Evolutionary conservation across 1,140 invertebrate species (phyloP), one percentile per base, ranked within the genome.

Genomic region (Callitettix versicolor): DNA sequence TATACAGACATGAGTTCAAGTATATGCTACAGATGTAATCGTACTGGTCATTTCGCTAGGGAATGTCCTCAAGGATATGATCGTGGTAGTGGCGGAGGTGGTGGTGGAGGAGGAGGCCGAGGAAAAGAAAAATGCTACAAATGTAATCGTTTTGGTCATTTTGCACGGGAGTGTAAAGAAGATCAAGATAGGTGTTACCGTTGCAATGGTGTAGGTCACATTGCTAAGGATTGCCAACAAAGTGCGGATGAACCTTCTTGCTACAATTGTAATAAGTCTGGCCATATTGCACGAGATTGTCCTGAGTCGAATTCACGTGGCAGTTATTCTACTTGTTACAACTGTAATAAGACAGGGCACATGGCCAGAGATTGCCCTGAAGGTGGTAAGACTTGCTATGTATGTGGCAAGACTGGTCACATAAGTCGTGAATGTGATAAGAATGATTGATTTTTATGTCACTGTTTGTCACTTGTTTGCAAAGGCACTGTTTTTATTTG

Each of bases 61-160:
- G 87, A 91, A 69, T 91, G 88, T 69, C 84, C 81, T 69, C 83
- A 80, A 44, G 48, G 48, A 4, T 51, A 20, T 38, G 64, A 60
- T 17, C 58, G 58, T 26, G 55, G 62, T 14, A 58, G 64, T 36
- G 48, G 48, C 14, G 48, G 48, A 21, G 48, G 48, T 14, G 48
- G 48, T 7, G 48, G 48, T 38, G 48, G 48, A 6, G 48, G 48
- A 6, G 48, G 48, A 18, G 80, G 79, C 58, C 72, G 82, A 62
- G 74, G 76, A 40, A 80, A 82, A 59, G 85, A 88, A 63, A 89
- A 89, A 75, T 95, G 92, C 75, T 95, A 89, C 81, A 95, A 93
- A 74, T 97, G 92, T 74, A 95, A 95, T 73, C 80, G 88, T 71
- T 83, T 85, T 67, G 92, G 91, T 43, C 91, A 95, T 72, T 93